A percentile compares a stretch with the other conserved stretches of the same genome.
These are phyloP conservation scores for Horisme vitalbata DNA, from an alignment of 2,888 invertebrate genomes.

Conservation along the genomic window DNA sequence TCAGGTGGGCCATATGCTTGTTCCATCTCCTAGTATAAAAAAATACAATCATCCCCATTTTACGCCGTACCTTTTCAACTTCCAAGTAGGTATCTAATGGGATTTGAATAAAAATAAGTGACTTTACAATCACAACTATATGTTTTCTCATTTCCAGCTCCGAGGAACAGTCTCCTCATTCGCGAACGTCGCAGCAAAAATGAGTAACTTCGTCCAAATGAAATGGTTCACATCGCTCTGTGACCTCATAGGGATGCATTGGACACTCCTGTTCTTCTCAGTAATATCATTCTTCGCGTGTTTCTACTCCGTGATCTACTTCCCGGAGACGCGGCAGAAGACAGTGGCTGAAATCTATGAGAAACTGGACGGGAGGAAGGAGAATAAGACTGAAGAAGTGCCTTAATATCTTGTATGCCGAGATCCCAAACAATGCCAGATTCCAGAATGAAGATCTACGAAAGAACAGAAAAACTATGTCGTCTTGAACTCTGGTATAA, in stretches of 20 bases:
- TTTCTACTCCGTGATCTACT: constrained; percentile 59
- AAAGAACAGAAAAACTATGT: too few relatives aligned
- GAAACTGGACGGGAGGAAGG: constrained; percentile 53
- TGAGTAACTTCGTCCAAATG: constrained; percentile 73
- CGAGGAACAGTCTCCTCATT: constrained; percentile 72
- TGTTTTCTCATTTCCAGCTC: constrained; percentile 51
- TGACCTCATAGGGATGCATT: constrained; percentile 67
- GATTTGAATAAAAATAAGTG: too few relatives aligned
- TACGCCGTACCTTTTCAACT: too few relatives aligned
- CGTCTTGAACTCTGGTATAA: too few relatives aligned
- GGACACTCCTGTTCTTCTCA: constrained; percentile 71
- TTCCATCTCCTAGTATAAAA: too few relatives aligned
- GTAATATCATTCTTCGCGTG: constrained; percentile 61
- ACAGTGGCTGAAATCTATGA: constrained; percentile 68
- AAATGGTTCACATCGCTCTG: constrained; percentile 72
- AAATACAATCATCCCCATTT: too few relatives aligned
- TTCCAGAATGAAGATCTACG: too few relatives aligned
- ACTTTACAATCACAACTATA: too few relatives aligned
- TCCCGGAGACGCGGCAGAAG: constrained; percentile 71
- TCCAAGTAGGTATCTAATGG: too few relatives aligned
- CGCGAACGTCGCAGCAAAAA: constrained; percentile 70
- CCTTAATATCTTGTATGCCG: constrained; percentile 33
- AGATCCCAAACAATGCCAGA: too few relatives aligned
- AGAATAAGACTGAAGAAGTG: constrained; percentile 45
- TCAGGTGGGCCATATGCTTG: too few relatives aligned